phyloP scores from a whole-genome alignment of 2,888 invertebrate species.

The Adineta ricciae region DNA sequence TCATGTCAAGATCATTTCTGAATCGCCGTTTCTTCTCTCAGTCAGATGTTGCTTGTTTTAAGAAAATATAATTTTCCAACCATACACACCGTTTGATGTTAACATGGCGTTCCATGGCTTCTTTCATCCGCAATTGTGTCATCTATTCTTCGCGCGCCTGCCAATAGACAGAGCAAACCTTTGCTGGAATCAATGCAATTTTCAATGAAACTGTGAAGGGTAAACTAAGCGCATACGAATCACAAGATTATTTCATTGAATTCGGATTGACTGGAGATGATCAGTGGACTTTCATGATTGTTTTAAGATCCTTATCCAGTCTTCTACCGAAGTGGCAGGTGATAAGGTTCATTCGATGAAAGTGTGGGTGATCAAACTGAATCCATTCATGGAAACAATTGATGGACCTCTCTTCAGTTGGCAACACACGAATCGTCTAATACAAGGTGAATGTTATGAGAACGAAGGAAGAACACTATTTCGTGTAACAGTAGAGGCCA shows the following conservation, averaged over 20 bases:
- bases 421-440: constrained; percentile 39
- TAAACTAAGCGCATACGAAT: constrained; percentile 37
- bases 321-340: constrained; percentile 32
- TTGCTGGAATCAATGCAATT: constrained; percentile 36
- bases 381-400: constrained; percentile 41
- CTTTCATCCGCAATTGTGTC: constrained; percentile 41
- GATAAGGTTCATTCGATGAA: constrained; percentile 28
- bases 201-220: constrained; percentile 37
- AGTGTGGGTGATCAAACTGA: constrained; percentile 41
- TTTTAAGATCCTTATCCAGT: not conserved
- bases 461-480: constrained; percentile 38
- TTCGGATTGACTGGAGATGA: constrained; percentile 37
- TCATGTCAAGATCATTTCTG: no score
- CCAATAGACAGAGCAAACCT: constrained; percentile 36
- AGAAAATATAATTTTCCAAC: constrained; percentile 40
- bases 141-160: constrained; percentile 38
- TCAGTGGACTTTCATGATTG: not conserved
- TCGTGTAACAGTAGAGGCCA: constrained; percentile 38
- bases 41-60: no score
- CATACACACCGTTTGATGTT: constrained; percentile 40
- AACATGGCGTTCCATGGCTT: constrained; percentile 43
- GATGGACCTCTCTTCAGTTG: constrained; percentile 42
- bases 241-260: constrained; percentile 39
- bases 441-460: constrained; percentile 36
- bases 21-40: no score